These are phyloP conservation scores for Platynereis dumerilii DNA, from an alignment of 2,888 invertebrate species.

Conservation along the genomic window DNA sequence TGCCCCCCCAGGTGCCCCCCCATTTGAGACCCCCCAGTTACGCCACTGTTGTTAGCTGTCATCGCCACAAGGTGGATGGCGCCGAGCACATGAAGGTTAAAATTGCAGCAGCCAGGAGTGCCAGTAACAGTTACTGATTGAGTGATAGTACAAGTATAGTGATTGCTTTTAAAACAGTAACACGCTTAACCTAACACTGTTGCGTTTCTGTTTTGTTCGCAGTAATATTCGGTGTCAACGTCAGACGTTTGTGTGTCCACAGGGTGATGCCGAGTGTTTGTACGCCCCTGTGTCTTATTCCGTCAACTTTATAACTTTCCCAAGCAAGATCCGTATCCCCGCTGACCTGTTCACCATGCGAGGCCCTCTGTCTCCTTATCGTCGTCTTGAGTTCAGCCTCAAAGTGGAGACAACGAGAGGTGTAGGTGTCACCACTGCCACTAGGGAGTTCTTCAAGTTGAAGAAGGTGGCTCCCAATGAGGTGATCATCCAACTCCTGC, in stretches of 20 bases:
- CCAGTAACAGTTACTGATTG: too few species aligned
- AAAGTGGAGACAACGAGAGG: constrained; percentile 70
- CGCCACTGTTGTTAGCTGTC: too few species aligned
- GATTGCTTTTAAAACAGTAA: too few species aligned
- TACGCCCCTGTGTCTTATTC: constrained; percentile 85
- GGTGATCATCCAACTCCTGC: constrained; percentile 78
- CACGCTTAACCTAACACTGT: too few species aligned
- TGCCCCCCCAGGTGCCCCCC: too few species aligned
- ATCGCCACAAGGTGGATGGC: too few species aligned
- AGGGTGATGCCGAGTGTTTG: constrained; percentile 77
- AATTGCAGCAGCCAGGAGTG: too few species aligned
- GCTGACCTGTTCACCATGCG: constrained; percentile 85
- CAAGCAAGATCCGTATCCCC: constrained; percentile 69
- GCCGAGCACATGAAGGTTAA: too few species aligned
- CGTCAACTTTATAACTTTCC: constrained; percentile 92
- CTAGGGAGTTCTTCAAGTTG: constrained; percentile 62
- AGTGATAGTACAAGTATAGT: too few species aligned
- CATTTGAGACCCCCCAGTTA: too few species aligned
- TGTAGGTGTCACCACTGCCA: constrained; percentile 49
- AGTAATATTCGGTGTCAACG: constrained; percentile 75
- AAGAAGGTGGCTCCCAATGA: constrained; percentile 54
- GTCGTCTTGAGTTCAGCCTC: constrained; percentile 78
- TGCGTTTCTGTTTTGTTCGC: constrained; percentile 2
- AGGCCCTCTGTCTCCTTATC: constrained; percentile 77
- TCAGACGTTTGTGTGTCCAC: constrained; percentile 74